A percentile compares a stretch with the other conserved stretches of the same genome.
phyloP scores from a whole-genome alignment of 2,797 vertebrate genomes.

The Lepus oiostolus region DNA sequence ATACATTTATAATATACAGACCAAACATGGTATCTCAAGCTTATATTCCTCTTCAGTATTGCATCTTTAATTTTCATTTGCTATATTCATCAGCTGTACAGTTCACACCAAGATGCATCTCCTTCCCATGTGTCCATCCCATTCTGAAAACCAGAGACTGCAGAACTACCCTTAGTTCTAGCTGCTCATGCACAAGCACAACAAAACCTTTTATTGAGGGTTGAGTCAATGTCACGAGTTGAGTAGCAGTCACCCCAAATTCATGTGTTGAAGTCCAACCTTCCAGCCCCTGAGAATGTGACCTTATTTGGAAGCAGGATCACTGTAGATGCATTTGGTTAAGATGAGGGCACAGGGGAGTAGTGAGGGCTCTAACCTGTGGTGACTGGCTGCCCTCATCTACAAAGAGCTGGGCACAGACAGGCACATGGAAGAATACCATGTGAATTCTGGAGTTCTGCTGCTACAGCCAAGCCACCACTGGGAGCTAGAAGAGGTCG shows the following conservation, averaged over 20 bases:
- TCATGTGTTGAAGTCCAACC: background rate
- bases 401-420: background rate
- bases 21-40: background rate
- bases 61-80: background rate
- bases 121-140: no score
- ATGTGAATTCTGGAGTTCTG: background rate
- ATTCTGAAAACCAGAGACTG: background rate
- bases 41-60: background rate
- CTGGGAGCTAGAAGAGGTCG: background rate
- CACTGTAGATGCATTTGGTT: background rate
- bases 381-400: background rate
- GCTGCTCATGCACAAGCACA: background rate
- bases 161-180: background rate
- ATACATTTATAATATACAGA: accelerated
- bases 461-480: background rate
- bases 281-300: background rate
- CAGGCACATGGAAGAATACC: accelerated
- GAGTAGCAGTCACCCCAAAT: background rate
- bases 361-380: background rate
- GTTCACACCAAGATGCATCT: background rate
- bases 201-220: background rate
- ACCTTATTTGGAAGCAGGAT: background rate
- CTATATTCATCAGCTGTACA: background rate
- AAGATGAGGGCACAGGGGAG: background rate
- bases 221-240: background rate